These are phyloP conservation scores for Lasioglossum lativentre DNA, from an alignment of 2,888 invertebrate species.

Conservation along the genomic window DNA sequence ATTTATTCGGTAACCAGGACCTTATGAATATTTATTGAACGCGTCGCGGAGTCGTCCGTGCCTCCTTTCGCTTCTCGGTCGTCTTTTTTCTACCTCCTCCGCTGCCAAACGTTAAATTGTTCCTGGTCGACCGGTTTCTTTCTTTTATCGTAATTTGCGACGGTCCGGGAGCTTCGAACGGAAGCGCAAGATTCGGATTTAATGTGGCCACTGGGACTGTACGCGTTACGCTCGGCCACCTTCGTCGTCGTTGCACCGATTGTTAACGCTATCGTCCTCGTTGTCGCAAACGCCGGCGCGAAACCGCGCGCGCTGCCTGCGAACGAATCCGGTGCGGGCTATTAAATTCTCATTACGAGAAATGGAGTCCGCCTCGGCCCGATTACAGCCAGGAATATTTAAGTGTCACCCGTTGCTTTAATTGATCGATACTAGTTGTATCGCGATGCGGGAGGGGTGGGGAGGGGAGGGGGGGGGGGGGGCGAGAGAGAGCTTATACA, in stretches of 20 bases:
- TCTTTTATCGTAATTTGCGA: conserved; percentile 12
- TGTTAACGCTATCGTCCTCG: conserved; percentile 17
- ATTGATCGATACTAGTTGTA: conserved; percentile 62
- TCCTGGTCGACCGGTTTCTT: not conserved
- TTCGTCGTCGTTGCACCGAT: not conserved
- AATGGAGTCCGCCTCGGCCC: conserved; percentile 42
- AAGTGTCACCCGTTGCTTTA: conserved; percentile 57
- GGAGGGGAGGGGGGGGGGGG: not conserved
- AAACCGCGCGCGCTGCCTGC: conserved; percentile 8
- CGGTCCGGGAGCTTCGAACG: not conserved
- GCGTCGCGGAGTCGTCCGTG: conserved; percentile 5
- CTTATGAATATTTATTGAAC: conserved; percentile 54
- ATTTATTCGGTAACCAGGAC: conserved; percentile 29
- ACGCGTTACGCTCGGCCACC: not conserved
- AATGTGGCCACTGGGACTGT: conserved; percentile 38
- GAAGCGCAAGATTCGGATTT: conserved; percentile 20
- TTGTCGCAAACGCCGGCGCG: conserved; percentile 13
- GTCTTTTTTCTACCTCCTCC: not conserved
- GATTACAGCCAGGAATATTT: conserved; percentile 61
- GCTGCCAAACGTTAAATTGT: not conserved
- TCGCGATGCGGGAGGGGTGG: not conserved
- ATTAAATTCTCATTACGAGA: conserved; percentile 65
- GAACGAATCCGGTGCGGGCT: conserved; percentile 33
- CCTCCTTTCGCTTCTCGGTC: not conserved
- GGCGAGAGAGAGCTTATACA: conserved; percentile 27